These are phyloP conservation scores for Agrochola lychnidis DNA, from an alignment of 2,888 invertebrate species.

Conservation along the genomic window DNA sequence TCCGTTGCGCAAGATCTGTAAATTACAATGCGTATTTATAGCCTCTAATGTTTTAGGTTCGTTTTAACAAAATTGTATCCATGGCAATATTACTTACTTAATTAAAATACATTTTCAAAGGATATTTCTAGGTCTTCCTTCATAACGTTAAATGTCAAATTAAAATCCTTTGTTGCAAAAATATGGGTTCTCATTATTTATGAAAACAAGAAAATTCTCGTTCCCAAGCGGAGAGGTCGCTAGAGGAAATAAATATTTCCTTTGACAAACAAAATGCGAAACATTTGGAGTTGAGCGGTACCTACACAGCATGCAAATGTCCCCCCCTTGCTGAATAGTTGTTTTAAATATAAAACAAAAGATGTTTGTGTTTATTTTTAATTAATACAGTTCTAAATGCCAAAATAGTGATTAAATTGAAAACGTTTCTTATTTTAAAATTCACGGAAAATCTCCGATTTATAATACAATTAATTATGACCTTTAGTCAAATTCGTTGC, in stretches of 20 bases:
- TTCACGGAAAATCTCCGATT: not conserved
- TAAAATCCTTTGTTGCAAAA: constrained; percentile 49
- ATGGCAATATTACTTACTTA: constrained; percentile 10
- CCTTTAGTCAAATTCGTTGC: not conserved
- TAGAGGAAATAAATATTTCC: constrained; percentile 51
- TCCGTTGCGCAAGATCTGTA: not conserved
- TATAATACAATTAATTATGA: not conserved
- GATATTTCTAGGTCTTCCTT: constrained; percentile 21
- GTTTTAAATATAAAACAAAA: not conserved
- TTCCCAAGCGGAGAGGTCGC: constrained; percentile 28
- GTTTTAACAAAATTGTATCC: not conserved
- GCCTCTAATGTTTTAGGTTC: not conserved
- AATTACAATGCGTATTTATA: not conserved
- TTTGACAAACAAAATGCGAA: constrained; percentile 47
- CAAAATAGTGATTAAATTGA: not conserved
- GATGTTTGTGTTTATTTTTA: not conserved
- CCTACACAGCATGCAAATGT: constrained; percentile 41
- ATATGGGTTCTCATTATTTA: constrained; percentile 47
- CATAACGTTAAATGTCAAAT: constrained; percentile 24
- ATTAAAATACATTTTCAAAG: constrained; percentile 21
- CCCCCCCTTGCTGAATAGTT: not conserved
- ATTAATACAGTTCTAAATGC: not conserved
- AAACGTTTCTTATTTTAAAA: not conserved
- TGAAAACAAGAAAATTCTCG: constrained; percentile 40
- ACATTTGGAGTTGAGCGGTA: constrained; percentile 23